Percentiles rank a stretch among this genome's conserved stretches.
Evolutionary conservation across 1,140 invertebrate genomes (phyloP).

Genomic region (Papilio aristodemus): DNA sequence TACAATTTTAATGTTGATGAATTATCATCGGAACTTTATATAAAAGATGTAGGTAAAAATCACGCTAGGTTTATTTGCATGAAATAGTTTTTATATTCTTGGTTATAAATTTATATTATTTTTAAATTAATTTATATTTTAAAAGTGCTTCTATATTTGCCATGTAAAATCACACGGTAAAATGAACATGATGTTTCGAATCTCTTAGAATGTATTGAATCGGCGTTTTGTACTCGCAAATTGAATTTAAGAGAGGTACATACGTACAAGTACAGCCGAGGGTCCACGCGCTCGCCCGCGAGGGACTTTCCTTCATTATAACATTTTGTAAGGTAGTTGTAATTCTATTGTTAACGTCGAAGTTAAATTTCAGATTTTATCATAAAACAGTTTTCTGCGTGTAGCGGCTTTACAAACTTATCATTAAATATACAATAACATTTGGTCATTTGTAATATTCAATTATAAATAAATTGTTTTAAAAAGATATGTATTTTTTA

Average conservation of each 20-base stretch:
- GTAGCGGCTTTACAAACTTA: conserved; percentile 33
- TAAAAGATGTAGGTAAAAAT: conserved; percentile 26
- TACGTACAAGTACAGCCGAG: not conserved
- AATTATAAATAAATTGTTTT: conserved; percentile 36
- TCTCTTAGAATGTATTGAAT: conserved; percentile 21
- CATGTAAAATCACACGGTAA: conserved; percentile 10
- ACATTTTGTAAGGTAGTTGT: conserved; percentile 30
- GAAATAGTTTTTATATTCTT: not conserved
- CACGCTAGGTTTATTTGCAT: conserved; percentile 1
- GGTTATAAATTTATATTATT: conserved; percentile 32
- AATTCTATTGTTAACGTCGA: conserved; percentile 29
- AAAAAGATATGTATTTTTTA: conserved; percentile 15
- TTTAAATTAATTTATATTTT: conserved; percentile 31
- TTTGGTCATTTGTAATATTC: conserved; percentile 35
- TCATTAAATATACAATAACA: conserved; percentile 33
- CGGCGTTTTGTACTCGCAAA: conserved; percentile 1
- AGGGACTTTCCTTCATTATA: not conserved
- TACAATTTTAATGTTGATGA: too few relatives aligned
- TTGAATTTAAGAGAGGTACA: conserved; percentile 9
- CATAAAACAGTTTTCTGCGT: conserved; percentile 28
- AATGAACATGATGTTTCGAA: conserved; percentile 20
- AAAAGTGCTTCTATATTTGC: not conserved
- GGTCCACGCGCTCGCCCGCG: not conserved
- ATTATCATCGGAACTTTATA: too few relatives aligned
- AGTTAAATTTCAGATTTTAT: conserved; percentile 32